A percentile compares a stretch with the other conserved stretches of the same genome.
Conservation (phyloP, 2,113 vertebrate species). For the Daphoenositta chrysoptera region DNA sequence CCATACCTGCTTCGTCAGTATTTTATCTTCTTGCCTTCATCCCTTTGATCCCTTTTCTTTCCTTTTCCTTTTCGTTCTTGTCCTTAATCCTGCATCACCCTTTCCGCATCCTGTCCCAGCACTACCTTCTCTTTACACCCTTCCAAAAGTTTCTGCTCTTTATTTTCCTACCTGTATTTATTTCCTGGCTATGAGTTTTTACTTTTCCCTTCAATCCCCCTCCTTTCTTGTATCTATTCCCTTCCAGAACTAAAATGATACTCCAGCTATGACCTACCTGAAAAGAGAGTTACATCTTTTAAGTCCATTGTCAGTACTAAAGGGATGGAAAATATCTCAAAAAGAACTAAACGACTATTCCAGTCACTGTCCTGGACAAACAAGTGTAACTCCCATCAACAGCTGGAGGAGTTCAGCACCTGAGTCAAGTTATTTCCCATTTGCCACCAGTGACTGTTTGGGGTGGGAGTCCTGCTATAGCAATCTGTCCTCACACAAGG, state of each 20-base stretch:
- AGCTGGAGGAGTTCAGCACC: slow-evolving; percentile 20
- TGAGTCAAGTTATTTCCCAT: slow-evolving; percentile 25
- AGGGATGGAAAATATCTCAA: slow-evolving; percentile 6
- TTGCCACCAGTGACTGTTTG: background rate
- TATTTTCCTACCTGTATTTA: background rate
- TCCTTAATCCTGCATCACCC: background rate
- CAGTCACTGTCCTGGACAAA: slow-evolving; percentile 30
- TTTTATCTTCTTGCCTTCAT: background rate
- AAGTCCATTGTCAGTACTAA: background rate
- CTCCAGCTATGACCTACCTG: background rate
- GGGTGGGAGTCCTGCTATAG: background rate
- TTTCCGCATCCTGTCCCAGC: background rate
- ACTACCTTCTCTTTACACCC: background rate
- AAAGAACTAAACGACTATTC: slow-evolving; percentile 26
- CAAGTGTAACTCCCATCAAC: slow-evolving; percentile 19
- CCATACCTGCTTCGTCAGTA: background rate
- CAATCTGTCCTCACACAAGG: background rate
- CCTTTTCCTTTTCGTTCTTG: background rate
- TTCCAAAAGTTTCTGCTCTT: background rate
- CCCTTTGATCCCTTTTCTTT: background rate
- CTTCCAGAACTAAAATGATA: slow-evolving; percentile 3
- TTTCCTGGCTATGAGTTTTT: background rate
- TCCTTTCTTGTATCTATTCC: background rate
- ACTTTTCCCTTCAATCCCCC: background rate
- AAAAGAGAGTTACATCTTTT: slow-evolving; percentile 20